phyloP scores from a whole-genome alignment of 2,113 vertebrate species.

The Periophthalmus modestus region DNA sequence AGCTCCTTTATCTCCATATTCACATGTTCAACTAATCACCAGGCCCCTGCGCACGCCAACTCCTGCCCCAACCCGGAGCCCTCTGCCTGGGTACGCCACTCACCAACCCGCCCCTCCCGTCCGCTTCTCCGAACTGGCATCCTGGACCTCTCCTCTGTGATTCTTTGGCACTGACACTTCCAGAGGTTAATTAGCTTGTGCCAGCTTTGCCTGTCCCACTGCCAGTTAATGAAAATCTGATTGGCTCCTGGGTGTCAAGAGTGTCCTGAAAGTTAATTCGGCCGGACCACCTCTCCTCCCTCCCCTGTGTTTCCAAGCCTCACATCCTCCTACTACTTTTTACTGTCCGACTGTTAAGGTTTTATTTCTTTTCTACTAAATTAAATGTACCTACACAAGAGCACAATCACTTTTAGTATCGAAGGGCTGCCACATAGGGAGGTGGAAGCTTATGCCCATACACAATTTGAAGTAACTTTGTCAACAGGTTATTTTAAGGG shows the following conservation, averaged over 20 bases:
- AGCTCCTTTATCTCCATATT: constrained; percentile 12
- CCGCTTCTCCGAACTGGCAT: constrained; percentile 52
- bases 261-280: constrained; percentile 82
- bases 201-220: constrained; percentile 77
- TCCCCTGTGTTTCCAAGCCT: constrained; percentile 66
- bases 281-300: constrained; percentile 57
- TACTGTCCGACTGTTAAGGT: constrained; percentile 16
- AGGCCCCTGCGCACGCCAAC: constrained; percentile 36
- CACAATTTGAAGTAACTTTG: neutral
- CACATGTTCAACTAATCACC: constrained; percentile 29
- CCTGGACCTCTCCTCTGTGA: constrained; percentile 58
- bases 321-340: constrained; percentile 35
- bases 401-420: neutral
- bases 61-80: constrained; percentile 59
- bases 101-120: constrained; percentile 32
- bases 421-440: neutral
- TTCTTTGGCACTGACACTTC: constrained; percentile 68
- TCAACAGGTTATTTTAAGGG: neutral
- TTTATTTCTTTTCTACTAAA: constrained; percentile 29
- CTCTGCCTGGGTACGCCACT: constrained; percentile 50
- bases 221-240: constrained; percentile 83
- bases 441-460: neutral
- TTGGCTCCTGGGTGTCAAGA: constrained; percentile 82
- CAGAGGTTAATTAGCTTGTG: constrained; percentile 82
- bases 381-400: neutral